Percentiles rank a stretch among this genome's conserved stretches.
These are phyloP conservation scores for Coptodon bakossiorum DNA, from an alignment of 2,113 vertebrate species.

Conservation along the genomic window DNA sequence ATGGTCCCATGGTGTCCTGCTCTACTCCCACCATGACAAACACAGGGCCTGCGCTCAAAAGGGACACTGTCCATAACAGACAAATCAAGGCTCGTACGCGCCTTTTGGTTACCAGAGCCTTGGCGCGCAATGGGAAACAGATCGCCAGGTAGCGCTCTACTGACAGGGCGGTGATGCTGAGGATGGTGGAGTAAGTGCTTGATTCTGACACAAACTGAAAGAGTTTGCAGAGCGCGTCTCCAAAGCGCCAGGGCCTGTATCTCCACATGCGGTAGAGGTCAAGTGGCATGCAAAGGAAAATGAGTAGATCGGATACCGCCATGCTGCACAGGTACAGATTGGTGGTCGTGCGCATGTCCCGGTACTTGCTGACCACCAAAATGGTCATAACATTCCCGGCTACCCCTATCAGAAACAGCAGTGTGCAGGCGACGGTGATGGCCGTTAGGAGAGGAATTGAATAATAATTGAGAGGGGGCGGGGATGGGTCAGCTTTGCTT, in stretches of 20 bases:
- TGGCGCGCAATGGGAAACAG: slow-evolving; percentile 92
- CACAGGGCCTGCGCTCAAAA: slow-evolving; percentile 87
- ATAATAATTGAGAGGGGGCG: slow-evolving; percentile 73
- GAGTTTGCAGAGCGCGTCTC: slow-evolving; percentile 89
- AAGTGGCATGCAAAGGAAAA: slow-evolving; percentile 94
- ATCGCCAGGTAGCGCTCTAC: slow-evolving; percentile 94
- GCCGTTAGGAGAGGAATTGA: slow-evolving; percentile 82
- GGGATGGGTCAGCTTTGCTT: background rate
- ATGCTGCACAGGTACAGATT: slow-evolving; percentile 97
- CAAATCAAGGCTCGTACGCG: slow-evolving; percentile 87
- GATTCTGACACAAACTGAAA: slow-evolving; percentile 96
- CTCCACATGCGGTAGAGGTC: slow-evolving; percentile 95
- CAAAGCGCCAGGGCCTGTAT: slow-evolving; percentile 91
- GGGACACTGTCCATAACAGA: slow-evolving; percentile 86
- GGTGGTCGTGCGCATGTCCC: slow-evolving; percentile 93
- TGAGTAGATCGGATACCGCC: slow-evolving; percentile 93
- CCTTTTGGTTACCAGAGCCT: slow-evolving; percentile 87
- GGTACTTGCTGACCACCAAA: slow-evolving; percentile 86
- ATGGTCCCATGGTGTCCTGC: slow-evolving; percentile 52
- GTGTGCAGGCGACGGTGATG: slow-evolving; percentile 81
- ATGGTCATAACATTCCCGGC: slow-evolving; percentile 90
- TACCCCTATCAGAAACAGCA: slow-evolving; percentile 84
- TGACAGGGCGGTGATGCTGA: slow-evolving; percentile 93
- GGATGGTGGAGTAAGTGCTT: slow-evolving; percentile 94
- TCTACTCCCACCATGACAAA: slow-evolving; percentile 93